These are phyloP conservation scores for Embidobia sp. DNA, from an alignment of 2,888 invertebrate species.

Conservation along the genomic window DNA sequence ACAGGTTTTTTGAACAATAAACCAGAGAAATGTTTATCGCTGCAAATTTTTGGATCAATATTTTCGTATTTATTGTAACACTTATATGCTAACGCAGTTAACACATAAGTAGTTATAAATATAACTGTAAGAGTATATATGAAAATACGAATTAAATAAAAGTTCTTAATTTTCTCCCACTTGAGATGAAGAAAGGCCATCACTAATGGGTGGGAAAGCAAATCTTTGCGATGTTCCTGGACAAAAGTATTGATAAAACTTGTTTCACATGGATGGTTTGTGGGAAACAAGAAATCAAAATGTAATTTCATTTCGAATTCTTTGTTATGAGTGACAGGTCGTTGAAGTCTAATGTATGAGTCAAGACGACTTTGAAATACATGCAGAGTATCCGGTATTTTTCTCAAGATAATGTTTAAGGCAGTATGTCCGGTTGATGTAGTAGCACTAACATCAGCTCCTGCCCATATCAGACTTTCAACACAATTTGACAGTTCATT, in stretches of 20 bases:
- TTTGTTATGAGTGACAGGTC: slow-evolving; percentile 77
- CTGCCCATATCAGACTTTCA: slow-evolving; percentile 80
- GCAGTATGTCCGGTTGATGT: slow-evolving; percentile 81
- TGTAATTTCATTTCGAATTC: slow-evolving; percentile 79
- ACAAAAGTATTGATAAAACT: slow-evolving; percentile 82
- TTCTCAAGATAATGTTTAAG: slow-evolving; percentile 80
- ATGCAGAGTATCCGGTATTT: slow-evolving; percentile 81
- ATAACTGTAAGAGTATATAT: slow-evolving; percentile 78
- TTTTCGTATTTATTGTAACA: slow-evolving; percentile 76
- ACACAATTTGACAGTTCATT: slow-evolving; percentile 82
- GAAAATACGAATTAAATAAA: slow-evolving; percentile 78
- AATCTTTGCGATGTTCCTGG: slow-evolving; percentile 81
- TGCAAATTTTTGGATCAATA: slow-evolving; percentile 74
- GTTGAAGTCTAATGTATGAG: slow-evolving; percentile 76
- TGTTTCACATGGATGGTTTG: slow-evolving; percentile 79
- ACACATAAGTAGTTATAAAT: slow-evolving; percentile 78
- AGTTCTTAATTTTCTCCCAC: slow-evolving; percentile 82
- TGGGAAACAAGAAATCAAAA: slow-evolving; percentile 79
- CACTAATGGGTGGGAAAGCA: slow-evolving; percentile 82
- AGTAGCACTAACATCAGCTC: slow-evolving; percentile 81
- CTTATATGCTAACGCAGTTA: slow-evolving; percentile 77
- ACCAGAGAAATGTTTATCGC: slow-evolving; percentile 72
- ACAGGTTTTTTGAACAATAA: slow-evolving; percentile 74
- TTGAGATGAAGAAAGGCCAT: slow-evolving; percentile 82
- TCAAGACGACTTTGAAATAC: slow-evolving; percentile 81